These are phyloP conservation scores for Drosophila setifemur DNA, from an alignment of 1,140 invertebrate genomes.

Conservation along the genomic window DNA sequence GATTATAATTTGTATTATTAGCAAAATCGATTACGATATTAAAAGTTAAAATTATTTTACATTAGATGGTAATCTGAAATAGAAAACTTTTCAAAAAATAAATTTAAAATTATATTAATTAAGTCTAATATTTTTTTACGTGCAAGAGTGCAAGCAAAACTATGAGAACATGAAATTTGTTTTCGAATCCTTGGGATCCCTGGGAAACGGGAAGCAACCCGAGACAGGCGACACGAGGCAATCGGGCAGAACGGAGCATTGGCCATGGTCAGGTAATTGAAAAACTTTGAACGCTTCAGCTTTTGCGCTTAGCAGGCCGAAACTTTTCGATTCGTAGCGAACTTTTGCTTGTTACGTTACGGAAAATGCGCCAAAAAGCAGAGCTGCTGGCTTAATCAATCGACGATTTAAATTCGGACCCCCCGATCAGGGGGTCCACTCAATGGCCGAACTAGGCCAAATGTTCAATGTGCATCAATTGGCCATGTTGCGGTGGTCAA, in stretches of 20 bases:
- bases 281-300: slow-evolving; percentile 63
- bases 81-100: no score
- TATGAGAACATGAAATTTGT: slow-evolving; percentile 46
- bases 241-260: slow-evolving; percentile 16
- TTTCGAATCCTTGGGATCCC: slow-evolving; percentile 5
- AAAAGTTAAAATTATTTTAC: no score
- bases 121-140: background rate
- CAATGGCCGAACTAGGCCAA: slow-evolving; percentile 47
- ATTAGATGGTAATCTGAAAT: no score
- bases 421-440: no score
- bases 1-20: no score
- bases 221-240: slow-evolving; percentile 10
- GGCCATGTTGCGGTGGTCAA: slow-evolving; percentile 19
- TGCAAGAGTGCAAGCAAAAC: slow-evolving; percentile 30
- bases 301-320: slow-evolving; percentile 41
- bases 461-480: slow-evolving; percentile 39
- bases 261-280: slow-evolving; percentile 67
- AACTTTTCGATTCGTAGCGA: slow-evolving; percentile 46
- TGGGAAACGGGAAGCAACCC: background rate
- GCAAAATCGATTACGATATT: no score
- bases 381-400: slow-evolving; percentile 58
- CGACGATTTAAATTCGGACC: slow-evolving; percentile 49
- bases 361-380: slow-evolving; percentile 34
- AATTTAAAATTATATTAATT: no score
- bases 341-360: slow-evolving; percentile 59